Evolutionary conservation across 2,113 vertebrate genomes (phyloP), one percentile per base, ranked within the genome.

Genomic region (Struthidea cinerea): DNA sequence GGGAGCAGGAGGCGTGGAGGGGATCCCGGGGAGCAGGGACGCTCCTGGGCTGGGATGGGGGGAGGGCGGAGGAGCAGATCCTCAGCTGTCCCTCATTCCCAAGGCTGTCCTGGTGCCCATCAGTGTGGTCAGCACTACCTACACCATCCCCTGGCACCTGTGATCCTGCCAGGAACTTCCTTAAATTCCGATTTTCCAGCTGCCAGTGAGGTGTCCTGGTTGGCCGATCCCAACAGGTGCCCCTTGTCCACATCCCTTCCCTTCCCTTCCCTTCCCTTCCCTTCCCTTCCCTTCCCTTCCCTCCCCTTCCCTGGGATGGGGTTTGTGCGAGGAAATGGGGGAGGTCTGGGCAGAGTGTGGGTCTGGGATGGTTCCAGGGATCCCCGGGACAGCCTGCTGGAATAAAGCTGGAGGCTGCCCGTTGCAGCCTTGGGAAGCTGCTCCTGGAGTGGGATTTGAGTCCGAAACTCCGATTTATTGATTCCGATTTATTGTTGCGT

Each of bases 261-360:
- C 28, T 24, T n/a, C 14, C 63, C 32, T 32, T 13, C 2, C 3
- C 14, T 64, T 13, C 2, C 3, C 14, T 64, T 44, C 35, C 18
- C 35, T 49, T 6, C 49, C 1, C 28, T 24, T n/a, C 14, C 63
- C 32, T 32, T 44, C 35, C 18, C 35, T 49, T 6, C 49, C 1
- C 28, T 24, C 28, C 14, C 63, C 32, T 32, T 13, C 2, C 3
- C 14, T 64, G 50, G 41, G n/a, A n/a, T 0, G 1, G 22, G 69
- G 18, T 46, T 46, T 47, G 23, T n/a, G 49, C 0, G 1, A 27
- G 63, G 49, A 14, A 32, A 6, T 0, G 3, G 7, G 27, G 57
- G 41, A 33, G 9, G 1, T 15, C 2, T 56, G 67, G 21, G 85
- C 30, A 42, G 49, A 22, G 49, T 5, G 3, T 41, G 65, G 75